Base-by-base conservation (phyloP, 2,113 vertebrate species). In the Gracilinanus agilis region DNA sequence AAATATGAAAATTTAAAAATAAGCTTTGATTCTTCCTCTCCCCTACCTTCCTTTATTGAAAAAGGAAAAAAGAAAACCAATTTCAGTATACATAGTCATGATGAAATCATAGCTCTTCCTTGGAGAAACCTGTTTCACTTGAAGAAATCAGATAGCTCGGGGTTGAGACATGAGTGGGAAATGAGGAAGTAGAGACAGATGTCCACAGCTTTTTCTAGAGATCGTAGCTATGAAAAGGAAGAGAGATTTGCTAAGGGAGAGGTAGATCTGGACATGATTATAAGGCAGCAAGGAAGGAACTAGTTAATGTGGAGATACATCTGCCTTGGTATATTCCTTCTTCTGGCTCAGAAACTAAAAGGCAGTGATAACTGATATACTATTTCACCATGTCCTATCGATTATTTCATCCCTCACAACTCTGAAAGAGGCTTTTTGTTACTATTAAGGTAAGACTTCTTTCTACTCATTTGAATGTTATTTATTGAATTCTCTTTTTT, bases 291-390 rank as follows among this genome's bases (percentile, higher is more conserved):
- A 34, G 61, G 34, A n/a, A 75, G 34, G 34, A 19, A 6, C 29
- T 67, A 67, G 27, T 67, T n/a, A 34, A 34, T 67, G 19, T 67
- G 6, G 11, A 40, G 34, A 44, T 90, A n/a, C 40, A 25, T 90
- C 40, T 90, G 29, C 44, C 67, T 93, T 91, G 25, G 29, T 92
- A 75, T 75, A 16, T 94, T 91, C 19, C 53, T 25, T 29, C 21
- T 91, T 93, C 25, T 89, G 13, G 23, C 40, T 93, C 3, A 89
- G 61, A 40, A 90, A 19, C 44, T 90, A 91, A 67, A 91, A 92
- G 24, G n/a, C 89, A 56, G 24, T 56, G 83, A 75, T 93, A 61
- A 89, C 67, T 75, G 34, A n/a, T n/a, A 75, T 7, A 75, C 13
- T n/a, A 21, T n/a, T 75, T 75, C 67, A n/a, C 0, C n/a, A 75